Evolutionary conservation across 2,113 vertebrate genomes (phyloP).

Genomic region (Corythornis madagascariensis): DNA sequence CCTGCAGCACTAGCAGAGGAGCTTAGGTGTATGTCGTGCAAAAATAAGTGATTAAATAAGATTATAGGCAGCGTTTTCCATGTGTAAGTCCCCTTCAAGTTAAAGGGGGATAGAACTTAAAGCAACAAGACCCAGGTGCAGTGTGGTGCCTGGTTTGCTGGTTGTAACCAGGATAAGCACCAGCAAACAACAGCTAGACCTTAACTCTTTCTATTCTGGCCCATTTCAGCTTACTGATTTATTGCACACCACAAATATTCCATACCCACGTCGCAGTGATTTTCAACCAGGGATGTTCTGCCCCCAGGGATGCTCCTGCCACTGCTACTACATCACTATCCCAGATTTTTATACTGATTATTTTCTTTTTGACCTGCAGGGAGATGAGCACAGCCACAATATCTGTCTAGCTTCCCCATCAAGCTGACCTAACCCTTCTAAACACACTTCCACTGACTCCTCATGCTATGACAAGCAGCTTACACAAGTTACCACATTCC

Average conservation of each 20-base stretch:
- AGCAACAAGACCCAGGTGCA: accelerated
- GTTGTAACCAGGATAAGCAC: not conserved
- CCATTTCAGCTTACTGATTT: not conserved
- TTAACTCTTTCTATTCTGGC: no score
- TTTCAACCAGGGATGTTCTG: not conserved
- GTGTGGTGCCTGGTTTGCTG: not conserved
- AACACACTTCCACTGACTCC: not conserved
- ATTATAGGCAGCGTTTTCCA: not conserved
- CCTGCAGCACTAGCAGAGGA: not conserved
- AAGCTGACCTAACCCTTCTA: not conserved
- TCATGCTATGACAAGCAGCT: not conserved
- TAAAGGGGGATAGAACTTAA: not conserved
- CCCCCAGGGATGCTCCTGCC: not conserved
- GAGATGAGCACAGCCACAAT: no score
- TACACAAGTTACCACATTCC: accelerated
- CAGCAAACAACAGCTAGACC: not conserved
- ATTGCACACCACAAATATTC: accelerated
- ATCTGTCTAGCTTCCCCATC: no score
- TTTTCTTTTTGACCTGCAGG: no score
- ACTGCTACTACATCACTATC: no score
- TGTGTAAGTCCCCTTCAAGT: not conserved
- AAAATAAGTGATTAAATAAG: not conserved
- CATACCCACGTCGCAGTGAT: not conserved
- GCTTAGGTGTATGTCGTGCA: not conserved
- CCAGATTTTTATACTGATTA: not conserved